Percentiles rank a stretch among this genome's conserved stretches.
Conservation (phyloP, 1,140 invertebrate genomes). For the Penaeus vannamei region DNA sequence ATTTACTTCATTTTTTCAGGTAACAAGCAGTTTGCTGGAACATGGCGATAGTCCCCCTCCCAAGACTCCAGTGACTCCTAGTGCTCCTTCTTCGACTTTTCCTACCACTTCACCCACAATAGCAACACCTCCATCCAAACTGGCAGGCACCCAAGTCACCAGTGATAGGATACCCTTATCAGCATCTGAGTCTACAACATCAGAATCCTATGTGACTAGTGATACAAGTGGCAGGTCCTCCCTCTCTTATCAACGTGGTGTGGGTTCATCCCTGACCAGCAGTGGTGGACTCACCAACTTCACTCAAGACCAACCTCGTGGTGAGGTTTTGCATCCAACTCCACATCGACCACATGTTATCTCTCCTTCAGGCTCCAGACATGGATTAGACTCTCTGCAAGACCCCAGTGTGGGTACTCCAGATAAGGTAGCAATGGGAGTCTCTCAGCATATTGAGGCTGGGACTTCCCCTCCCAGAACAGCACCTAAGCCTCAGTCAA, state of each 20-base stretch:
- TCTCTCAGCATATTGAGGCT: not conserved
- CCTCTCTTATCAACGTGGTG: not conserved
- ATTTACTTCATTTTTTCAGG: slow-evolving; percentile 21
- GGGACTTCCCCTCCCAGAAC: slow-evolving; percentile 11
- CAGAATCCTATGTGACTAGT: too few relatives aligned
- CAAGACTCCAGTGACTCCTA: slow-evolving; percentile 17
- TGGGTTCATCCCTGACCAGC: not conserved
- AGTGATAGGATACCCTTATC: too few relatives aligned
- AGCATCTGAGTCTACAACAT: too few relatives aligned
- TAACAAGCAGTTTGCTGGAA: slow-evolving; percentile 53
- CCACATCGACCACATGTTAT: slow-evolving; percentile 53
- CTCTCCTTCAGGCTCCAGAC: slow-evolving; percentile 22
- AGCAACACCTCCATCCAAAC: not conserved
- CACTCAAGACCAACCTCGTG: slow-evolving; percentile 56
- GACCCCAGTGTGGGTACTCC: not conserved
- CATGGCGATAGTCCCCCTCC: slow-evolving; percentile 60
- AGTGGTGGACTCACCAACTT: slow-evolving; percentile 53
- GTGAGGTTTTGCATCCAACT: slow-evolving; percentile 55
- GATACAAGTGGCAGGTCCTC: too few relatives aligned
- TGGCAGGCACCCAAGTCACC: too few relatives aligned
- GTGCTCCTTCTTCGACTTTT: not conserved
- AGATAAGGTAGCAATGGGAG: not conserved
- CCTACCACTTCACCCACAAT: not conserved
- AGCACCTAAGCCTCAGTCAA: slow-evolving; percentile 39
- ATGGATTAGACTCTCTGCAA: not conserved